Evolutionary conservation across 2,888 invertebrate species (phyloP), one percentile per base, ranked within the genome.

Genomic region (Harmothoe impar): DNA sequence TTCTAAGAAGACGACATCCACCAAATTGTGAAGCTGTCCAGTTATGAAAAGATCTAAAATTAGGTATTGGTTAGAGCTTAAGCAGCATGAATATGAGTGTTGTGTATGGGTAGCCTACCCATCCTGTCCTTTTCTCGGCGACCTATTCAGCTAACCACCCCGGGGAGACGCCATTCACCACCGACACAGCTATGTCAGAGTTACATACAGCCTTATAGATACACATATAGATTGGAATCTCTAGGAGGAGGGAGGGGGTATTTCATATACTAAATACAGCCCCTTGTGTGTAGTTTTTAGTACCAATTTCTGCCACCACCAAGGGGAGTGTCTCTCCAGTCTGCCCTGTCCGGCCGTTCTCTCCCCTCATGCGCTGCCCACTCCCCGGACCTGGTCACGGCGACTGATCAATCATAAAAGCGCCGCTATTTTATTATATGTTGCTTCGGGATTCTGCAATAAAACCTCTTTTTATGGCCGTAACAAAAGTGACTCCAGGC

Each of bases 21-120:
- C 72, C 25, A 72, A 33, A 81, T 23, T 43, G 81, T 43, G 20
- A 43, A 35, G 5, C 81, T 35, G 81, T 81, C 81, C 23, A 54
- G 86, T 86, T 86, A 86, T 86, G 86, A 86, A 86, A 52, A 86
- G 86, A 31, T 86, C 86, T 86, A 86, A 86, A 86, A 86, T 86
- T 86, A 86, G 86, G 20, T 35, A 35, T 17, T 7, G 29, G 51
- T 43, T 29, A n/a, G 29, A 62, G n/a, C 78, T 78, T n/a, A 78
- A 3, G 1, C 78, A 78, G 3, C 62, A 62, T 62, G 62, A 10
- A 62, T 62, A 62, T 62, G 62, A 62, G 62, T 62, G 3, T 62
- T 62, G 62, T 62, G 43, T 43, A 62, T 62, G n/a, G 15, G 62
- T 20, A 10, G 10, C 54, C 12, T 17, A 62, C 62, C 62, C 62